Percentiles rank a stretch among this genome's conserved stretches.
Evolutionary conservation across 1,140 invertebrate species (phyloP).

Genomic region (Lanistes nyassanus): DNA sequence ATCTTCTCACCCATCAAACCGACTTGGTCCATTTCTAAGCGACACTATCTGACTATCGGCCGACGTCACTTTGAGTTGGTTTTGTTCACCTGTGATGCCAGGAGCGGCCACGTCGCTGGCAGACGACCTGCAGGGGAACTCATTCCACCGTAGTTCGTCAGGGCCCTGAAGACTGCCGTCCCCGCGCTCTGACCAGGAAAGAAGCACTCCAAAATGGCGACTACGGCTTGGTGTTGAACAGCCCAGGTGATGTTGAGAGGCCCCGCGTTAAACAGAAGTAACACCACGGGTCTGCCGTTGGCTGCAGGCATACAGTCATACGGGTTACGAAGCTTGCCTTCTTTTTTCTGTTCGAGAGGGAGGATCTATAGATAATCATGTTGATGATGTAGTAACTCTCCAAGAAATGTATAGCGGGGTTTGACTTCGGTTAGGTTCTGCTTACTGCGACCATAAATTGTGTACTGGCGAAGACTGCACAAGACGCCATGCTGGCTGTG

Average conservation of each 20-base stretch:
- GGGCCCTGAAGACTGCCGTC: conserved; percentile 47
- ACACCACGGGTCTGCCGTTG: conserved; percentile 30
- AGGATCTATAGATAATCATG: no score
- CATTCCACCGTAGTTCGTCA: conserved; percentile 39
- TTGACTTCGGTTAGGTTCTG: no score
- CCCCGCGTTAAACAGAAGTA: conserved; percentile 60
- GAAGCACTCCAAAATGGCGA: conserved; percentile 59
- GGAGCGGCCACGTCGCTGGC: conserved; percentile 56
- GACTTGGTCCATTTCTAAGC: no score
- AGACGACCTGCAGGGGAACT: conserved; percentile 57
- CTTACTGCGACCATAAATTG: no score
- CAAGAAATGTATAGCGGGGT: no score
- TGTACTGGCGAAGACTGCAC: no score
- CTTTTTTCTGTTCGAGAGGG: background rate
- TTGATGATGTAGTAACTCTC: no score
- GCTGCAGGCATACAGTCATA: background rate
- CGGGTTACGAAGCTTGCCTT: background rate
- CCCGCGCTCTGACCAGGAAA: conserved; percentile 61
- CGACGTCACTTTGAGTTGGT: no score
- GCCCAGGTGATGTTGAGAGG: conserved; percentile 55
- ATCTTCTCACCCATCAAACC: no score
- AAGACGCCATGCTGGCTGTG: no score
- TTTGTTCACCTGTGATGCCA: conserved; percentile 38
- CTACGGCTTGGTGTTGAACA: conserved; percentile 33
- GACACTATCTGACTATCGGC: no score